phyloP scores from a whole-genome alignment of 2,113 vertebrate genomes.

The Maccullochella peelii region DNA sequence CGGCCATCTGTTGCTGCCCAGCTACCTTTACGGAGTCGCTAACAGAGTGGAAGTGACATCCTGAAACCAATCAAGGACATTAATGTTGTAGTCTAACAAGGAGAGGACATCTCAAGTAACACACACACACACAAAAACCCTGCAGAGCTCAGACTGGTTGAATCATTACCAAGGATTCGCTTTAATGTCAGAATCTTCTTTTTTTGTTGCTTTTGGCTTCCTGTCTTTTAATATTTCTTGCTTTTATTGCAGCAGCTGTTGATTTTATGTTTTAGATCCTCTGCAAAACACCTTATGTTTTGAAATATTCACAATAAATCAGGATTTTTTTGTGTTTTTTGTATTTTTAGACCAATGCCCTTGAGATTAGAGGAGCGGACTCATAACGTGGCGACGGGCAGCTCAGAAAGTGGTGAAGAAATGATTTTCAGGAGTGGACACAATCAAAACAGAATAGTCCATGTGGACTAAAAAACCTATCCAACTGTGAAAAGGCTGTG shows the following conservation, averaged over 20 bases:
- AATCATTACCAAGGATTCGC: not conserved
- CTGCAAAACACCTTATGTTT: not conserved
- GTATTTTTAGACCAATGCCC: not conserved
- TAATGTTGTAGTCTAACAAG: constrained; percentile 20
- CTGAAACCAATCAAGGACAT: constrained; percentile 59
- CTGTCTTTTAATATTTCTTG: not conserved
- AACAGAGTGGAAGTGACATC: constrained; percentile 35
- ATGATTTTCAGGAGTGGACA: constrained; percentile 6
- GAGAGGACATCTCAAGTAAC: constrained; percentile 10
- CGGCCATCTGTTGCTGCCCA: constrained; percentile 75
- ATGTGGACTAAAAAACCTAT: constrained; percentile 12
- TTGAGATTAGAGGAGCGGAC: not conserved
- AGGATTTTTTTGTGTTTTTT: not conserved
- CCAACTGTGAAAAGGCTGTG: constrained; percentile 37
- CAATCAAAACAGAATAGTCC: constrained; percentile 1
- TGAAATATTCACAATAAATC: not conserved
- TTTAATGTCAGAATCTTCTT: not conserved
- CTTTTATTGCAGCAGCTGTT: constrained; percentile 22
- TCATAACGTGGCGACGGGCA: not conserved
- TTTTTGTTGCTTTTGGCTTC: constrained; percentile 11
- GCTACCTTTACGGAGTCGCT: constrained; percentile 29
- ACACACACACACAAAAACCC: not conserved
- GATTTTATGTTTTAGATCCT: not conserved
- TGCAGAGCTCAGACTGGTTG: not conserved
- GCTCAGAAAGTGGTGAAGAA: not conserved